Base-by-base conservation (phyloP, 2,888 invertebrate genomes). In the Choreutis nemorana region DNA sequence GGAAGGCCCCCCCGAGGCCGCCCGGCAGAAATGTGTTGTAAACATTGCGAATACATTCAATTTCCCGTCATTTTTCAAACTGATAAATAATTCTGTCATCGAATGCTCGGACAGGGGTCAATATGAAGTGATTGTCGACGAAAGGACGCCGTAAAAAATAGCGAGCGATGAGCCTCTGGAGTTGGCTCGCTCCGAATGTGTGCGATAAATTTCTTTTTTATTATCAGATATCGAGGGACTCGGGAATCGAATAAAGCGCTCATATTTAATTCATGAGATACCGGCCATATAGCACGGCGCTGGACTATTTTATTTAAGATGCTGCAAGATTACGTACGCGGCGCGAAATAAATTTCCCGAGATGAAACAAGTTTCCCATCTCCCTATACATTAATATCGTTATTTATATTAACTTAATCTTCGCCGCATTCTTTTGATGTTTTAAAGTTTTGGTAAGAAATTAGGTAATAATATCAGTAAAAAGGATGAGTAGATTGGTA, bases 61-160 rank as follows among this genome's bases (percentile, higher is more conserved):
- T 80, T 79, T 80, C 78, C 73, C 73, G 79, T 80, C 79, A 80
- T 80, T 80, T 80, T 80, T 80, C 80, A 80, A 78, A 77, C 79
- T 80, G 79, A 80, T 80, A 80, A 80, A 80, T 80, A 80, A 80
- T 80, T 79, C 80, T 77, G 78, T 79, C 77, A 75, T 77, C 77
- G 78, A 68, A 68, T 63, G 64, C 62, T 77, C 68, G 78, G 77
- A 75, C 78, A 75, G 73, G 77, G 75, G 78, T 77, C 70, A 66
- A 65, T 77, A 77, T 77, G 77, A 78, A 78, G 75, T 73, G 77
- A 77, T 77, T 75, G 73, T 66, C 72, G 75, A 64, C 70, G 63
- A 72, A 70, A 68, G 66, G 63, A 62, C 60, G 55, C 58, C 61
- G 67, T 77, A 77, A 77, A 75, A 73, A 77, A 77, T 73, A 73